Evolutionary conservation across 1,140 invertebrate genomes (phyloP), one percentile per base, ranked within the genome.

Genomic region (Macrobrachium nipponense): DNA sequence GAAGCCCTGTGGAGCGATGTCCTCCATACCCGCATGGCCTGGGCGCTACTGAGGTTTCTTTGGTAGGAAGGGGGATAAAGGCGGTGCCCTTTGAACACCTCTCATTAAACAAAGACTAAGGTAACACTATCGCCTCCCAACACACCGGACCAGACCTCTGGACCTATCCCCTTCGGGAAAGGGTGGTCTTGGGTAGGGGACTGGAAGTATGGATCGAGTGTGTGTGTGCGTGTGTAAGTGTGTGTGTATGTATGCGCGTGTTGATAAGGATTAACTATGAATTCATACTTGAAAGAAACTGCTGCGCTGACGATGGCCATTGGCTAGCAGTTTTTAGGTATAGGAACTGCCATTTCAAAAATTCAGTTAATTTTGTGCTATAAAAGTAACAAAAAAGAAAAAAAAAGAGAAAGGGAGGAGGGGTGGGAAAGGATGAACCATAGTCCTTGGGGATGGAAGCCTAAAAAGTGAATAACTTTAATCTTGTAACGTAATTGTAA

Each of bases 81-180:
- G 83, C 83, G 83, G 83, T 51, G 76, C 83, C 83, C 76, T 86
- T 86, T 86, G 83, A 86, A 80, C 83, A 66, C 83, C 76, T 86
- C 83, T 86, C 83, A 86, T 86, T 86, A 86, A 86, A 86, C 83
- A 86, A 86, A 86, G 83, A 77, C 75, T 70, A 70, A 70, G 64
- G 83, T 86, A 80, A 86, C 83, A 86, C 66, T 86, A 86, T 86
- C 75, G 58, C 76, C 83, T 36, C 27, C 27, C 27, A 36, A 36
- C 27, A 36, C 27, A 36, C 27, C 27, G 27, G 27, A 36, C 27
- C 27, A 36, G 27, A 36, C 27, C 27, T 36, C 27, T 36, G 83
- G 83, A 80, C 77, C 76, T 66, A 62, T 64, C 23, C 20, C 58
- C 72, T 23, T 73, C n/a, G 77, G 79, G 66, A 20, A 51, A 68